Evolutionary conservation across 2,113 vertebrate genomes (phyloP).

Genomic region (Alligator sinensis): DNA sequence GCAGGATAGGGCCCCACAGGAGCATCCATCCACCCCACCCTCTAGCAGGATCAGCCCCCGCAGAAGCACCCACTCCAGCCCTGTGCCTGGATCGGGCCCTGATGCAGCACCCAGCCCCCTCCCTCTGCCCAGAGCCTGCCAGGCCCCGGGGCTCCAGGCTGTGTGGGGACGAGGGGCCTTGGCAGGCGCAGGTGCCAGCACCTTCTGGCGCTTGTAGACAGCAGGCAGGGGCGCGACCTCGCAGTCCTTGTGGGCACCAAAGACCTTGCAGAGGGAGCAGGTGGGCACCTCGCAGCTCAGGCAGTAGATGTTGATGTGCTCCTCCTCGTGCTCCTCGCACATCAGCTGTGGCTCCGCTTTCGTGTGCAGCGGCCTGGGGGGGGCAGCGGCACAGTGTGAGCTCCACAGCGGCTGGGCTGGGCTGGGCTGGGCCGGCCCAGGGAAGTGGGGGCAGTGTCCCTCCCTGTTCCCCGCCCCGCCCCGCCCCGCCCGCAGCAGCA

Average conservation of each 20-base stretch:
- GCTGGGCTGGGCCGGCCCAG: too few species aligned
- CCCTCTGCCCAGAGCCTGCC: neutral
- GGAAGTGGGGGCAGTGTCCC: neutral
- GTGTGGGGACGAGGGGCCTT: neutral
- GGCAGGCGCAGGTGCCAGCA: constrained; percentile 26
- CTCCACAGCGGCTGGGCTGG: neutral
- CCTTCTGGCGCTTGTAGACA: constrained; percentile 88
- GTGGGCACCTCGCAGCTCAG: constrained; percentile 89
- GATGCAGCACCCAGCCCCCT: too few species aligned
- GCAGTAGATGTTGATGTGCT: constrained; percentile 94
- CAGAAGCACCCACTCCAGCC: too few species aligned
- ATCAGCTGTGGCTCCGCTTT: constrained; percentile 86
- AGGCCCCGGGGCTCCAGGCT: neutral
- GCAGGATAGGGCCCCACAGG: too few species aligned
- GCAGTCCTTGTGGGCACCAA: constrained; percentile 90
- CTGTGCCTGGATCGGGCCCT: neutral
- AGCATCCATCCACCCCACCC: too few species aligned
- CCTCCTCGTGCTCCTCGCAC: constrained; percentile 90
- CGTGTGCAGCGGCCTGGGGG: constrained; percentile 79
- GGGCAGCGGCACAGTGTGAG: neutral
- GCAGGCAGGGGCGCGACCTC: constrained; percentile 87
- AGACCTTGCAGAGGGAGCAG: constrained; percentile 95
- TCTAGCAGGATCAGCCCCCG: too few species aligned
- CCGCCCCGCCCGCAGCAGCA: neutral
- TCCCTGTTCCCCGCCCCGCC: neutral